Evolutionary conservation across 2,797 vertebrate genomes (phyloP).

Genomic region (Telmatherina bonti): DNA sequence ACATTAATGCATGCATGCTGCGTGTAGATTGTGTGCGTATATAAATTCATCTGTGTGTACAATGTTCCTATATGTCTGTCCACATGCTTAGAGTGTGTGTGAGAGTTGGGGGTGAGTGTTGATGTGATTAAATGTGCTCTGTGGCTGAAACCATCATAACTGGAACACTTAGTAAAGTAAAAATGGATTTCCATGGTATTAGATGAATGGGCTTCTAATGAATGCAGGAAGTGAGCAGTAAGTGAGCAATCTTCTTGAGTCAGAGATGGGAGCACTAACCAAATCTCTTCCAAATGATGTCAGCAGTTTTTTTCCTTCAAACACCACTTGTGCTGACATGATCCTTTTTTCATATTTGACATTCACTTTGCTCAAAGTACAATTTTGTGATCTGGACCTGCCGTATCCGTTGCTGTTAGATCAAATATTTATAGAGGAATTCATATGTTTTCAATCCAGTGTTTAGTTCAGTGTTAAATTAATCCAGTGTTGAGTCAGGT

Average conservation of each 20-base stretch:
- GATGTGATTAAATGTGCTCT: too few species aligned
- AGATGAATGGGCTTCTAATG: neutral
- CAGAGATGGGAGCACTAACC: slow-evolving; percentile 19
- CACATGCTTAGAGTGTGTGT: too few species aligned
- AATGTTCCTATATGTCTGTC: too few species aligned
- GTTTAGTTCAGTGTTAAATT: too few species aligned
- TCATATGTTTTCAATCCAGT: too few species aligned
- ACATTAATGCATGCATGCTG: too few species aligned
- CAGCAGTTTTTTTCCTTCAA: slow-evolving; percentile 31
- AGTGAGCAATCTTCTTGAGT: neutral
- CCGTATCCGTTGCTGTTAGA: slow-evolving; percentile 20
- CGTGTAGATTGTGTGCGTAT: too few species aligned
- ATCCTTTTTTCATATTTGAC: slow-evolving; percentile 11
- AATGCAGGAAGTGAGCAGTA: neutral
- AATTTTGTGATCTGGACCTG: slow-evolving; percentile 21
- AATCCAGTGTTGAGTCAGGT: neutral
- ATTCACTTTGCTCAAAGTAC: slow-evolving; percentile 9
- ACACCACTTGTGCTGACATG: slow-evolving; percentile 23
- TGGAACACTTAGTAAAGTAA: neutral
- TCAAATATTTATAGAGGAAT: neutral
- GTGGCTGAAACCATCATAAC: neutral
- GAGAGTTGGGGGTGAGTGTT: too few species aligned
- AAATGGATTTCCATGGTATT: neutral
- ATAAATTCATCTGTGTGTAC: too few species aligned
- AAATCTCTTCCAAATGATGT: slow-evolving; percentile 35